Percentiles rank a stretch among this genome's conserved stretches.
These are phyloP conservation scores for Gandaritis pyraliata DNA, from an alignment of 2,888 invertebrate genomes.

Conservation along the genomic window DNA sequence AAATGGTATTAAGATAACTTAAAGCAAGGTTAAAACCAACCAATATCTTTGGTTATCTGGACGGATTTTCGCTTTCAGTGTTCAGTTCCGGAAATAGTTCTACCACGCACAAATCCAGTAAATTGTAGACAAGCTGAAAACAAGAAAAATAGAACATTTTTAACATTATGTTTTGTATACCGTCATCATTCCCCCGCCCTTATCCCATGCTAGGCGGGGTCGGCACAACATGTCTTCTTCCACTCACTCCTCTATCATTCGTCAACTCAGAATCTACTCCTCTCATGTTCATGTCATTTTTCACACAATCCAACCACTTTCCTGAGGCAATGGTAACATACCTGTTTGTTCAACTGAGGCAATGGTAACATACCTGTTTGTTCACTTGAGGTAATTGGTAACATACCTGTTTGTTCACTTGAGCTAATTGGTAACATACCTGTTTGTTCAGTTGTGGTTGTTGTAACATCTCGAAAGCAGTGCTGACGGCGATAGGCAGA, in stretches of 20 bases:
- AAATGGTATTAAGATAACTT: neutral
- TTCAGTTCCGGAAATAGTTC: conserved; percentile 91
- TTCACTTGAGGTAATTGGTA: conserved; percentile 78
- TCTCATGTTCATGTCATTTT: too few relatives aligned
- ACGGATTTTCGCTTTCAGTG: conserved; percentile 42
- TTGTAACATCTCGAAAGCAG: conserved; percentile 78
- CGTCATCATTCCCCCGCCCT: too few relatives aligned
- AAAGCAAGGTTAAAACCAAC: conserved; percentile 47
- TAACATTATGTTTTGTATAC: neutral
- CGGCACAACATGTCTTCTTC: too few relatives aligned
- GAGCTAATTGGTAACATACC: conserved; percentile 46
- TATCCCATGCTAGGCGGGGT: too few relatives aligned
- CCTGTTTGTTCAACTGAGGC: conserved; percentile 61
- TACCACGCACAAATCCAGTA: conserved; percentile 89
- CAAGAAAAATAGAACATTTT: neutral
- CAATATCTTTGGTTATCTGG: conserved; percentile 56
- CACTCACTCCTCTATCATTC: too few relatives aligned
- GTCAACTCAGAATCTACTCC: too few relatives aligned
- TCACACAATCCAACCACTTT: too few relatives aligned
- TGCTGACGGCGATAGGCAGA: conserved; percentile 66
- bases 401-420: too few relatives aligned
- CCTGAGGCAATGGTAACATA: conserved; percentile 31
- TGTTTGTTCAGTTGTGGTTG: conserved; percentile 86
- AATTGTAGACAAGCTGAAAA: conserved; percentile 88
- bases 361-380: conserved; percentile 45